Conservation (phyloP, 2,113 vertebrate genomes). For the Saiga tatarica region DNA sequence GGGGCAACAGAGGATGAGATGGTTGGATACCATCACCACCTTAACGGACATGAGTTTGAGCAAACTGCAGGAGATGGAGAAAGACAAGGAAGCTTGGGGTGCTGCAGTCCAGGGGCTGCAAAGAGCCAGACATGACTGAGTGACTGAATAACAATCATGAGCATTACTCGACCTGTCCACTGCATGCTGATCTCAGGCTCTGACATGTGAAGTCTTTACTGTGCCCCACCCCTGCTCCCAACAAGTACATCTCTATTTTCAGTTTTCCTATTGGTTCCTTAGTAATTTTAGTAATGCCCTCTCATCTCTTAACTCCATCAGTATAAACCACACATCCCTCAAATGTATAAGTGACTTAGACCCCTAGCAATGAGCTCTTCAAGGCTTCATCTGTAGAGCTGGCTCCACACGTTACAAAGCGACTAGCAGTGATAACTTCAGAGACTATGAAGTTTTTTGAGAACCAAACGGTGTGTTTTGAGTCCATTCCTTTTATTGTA, state of each 20-base stretch:
- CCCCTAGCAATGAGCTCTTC: too few species aligned
- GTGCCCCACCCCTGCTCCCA: rapidly evolving
- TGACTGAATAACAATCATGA: not conserved
- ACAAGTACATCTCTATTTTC: not conserved
- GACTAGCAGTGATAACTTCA: not conserved
- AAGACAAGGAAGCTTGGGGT: not conserved
- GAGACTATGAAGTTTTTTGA: not conserved
- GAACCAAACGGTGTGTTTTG: too few species aligned
- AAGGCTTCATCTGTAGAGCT: rapidly evolving
- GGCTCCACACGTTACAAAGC: too few species aligned
- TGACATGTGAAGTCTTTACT: too few species aligned
- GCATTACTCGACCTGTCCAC: not conserved
- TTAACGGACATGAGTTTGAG: rapidly evolving
- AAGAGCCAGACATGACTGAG: not conserved
- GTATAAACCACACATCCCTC: not conserved
- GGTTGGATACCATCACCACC: not conserved
- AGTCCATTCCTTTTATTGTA: too few species aligned
- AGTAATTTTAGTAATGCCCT: not conserved
- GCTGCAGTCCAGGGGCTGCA: not conserved
- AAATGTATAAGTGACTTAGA: rapidly evolving
- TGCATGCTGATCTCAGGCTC: rapidly evolving
- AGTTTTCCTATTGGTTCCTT: not conserved
- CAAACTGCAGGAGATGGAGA: not conserved
- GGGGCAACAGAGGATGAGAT: not conserved
- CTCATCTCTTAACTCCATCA: not conserved